Evolutionary conservation across 1,140 invertebrate species (phyloP), one percentile per base, ranked within the genome.

Genomic region (Dendrolimus kikuchii): DNA sequence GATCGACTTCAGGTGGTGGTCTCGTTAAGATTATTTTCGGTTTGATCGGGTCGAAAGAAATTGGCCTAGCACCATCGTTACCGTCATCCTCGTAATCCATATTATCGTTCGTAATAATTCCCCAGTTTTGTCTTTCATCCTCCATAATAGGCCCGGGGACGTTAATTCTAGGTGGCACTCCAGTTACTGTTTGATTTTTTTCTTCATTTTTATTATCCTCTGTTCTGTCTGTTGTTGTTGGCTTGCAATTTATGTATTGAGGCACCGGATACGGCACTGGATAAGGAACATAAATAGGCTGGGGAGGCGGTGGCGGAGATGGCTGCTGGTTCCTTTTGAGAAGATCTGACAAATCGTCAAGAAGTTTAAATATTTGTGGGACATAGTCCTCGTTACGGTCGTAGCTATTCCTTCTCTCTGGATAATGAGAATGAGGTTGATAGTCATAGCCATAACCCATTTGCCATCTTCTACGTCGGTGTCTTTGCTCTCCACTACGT

Each of bases 201-300:
- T 23, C 3, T 23, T 23, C 23, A 23, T 1, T 23, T 23, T 23
- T 23, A 23, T 23, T 23, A 3, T 23, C 23, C 23, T 23, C 23
- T 23, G 3, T 3, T 23, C 3, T 23, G 1, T 23, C 23, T 23
- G 23, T 23, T 23, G 23, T 23, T 23, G 23, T 23, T 23, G 38
- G 50, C 42, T 53, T 54, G n/a, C 46, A 51, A 7, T 46, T 40
- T 54, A 56, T 0, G 49, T 41, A 7, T 37, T 57, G 60, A 42
- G 59, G 59, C 2, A 68, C 38, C 48, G 70, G 49, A 49, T 71
- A 68, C 5, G 68, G 63, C 5, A 78, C 60, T 7, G 75, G 64
- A 47, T 73, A 74, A 9, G 76, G 74, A 5, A 80, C 60, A 52
- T 77, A 77, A 43, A 72, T 66, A 5, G 76, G 71, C 45, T 77